Percentiles rank a stretch among this genome's conserved stretches.
These are phyloP conservation scores for Centruroides vittatus DNA, from an alignment of 1,140 invertebrate species.

Conservation along the genomic window DNA sequence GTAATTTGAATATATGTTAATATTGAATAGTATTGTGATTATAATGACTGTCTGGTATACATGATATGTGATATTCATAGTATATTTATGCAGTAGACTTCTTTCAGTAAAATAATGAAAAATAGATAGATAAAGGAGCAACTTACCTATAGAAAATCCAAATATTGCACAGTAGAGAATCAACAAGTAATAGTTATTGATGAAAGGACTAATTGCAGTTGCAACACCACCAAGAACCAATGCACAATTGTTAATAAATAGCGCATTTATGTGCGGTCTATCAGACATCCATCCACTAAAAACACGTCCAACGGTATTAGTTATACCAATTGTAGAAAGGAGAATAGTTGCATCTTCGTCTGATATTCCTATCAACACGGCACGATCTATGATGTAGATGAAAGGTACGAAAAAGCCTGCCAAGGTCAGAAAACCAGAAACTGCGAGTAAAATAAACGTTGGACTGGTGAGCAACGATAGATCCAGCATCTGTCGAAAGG, in stretches of 20 bases:
- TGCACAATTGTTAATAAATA: slow-evolving; percentile 75
- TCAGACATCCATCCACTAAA: slow-evolving; percentile 65
- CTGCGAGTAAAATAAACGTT: slow-evolving; percentile 68
- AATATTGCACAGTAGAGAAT: slow-evolving; percentile 65
- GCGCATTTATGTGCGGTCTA: slow-evolving; percentile 58
- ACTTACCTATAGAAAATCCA: slow-evolving; percentile 77
- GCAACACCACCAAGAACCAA: slow-evolving; percentile 68
- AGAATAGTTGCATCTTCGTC: slow-evolving; percentile 44
- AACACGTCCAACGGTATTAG: slow-evolving; percentile 78
- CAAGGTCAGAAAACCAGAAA: slow-evolving; percentile 83
- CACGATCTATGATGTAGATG: slow-evolving; percentile 49
- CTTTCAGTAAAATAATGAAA: too few species aligned
- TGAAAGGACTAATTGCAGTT: slow-evolving; percentile 63
- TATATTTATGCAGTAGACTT: too few species aligned
- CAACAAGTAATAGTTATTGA: slow-evolving; percentile 42
- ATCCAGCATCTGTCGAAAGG: slow-evolving; percentile 51
- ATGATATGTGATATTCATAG: too few species aligned
- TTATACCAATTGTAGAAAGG: slow-evolving; percentile 74
- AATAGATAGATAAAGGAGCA: background rate
- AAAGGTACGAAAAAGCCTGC: slow-evolving; percentile 94
- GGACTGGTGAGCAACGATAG: slow-evolving; percentile 66
- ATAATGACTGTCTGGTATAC: too few species aligned
- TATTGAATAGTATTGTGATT: too few species aligned
- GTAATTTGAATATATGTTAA: too few species aligned
- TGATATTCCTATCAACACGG: slow-evolving; percentile 10